These are phyloP conservation scores for Apostichopus japonicus DNA, from an alignment of 35 echinoderm and acorn worm species.

Conservation along the genomic window DNA sequence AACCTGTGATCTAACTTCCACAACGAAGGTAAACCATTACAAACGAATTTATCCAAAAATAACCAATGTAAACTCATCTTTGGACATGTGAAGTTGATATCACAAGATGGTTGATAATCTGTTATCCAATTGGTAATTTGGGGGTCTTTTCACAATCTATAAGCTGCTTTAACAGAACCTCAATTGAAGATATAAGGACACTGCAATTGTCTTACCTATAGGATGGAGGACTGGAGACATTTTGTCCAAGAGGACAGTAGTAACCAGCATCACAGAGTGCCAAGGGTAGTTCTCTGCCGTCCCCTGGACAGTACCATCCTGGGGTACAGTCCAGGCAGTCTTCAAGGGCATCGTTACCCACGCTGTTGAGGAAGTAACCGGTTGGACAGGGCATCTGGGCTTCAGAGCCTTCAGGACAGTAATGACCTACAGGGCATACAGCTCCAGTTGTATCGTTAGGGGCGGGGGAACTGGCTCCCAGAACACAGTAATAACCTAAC, in stretches of 20 bases:
- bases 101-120: too few relatives aligned
- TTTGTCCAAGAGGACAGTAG: conserved; percentile 93
- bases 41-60: too few relatives aligned
- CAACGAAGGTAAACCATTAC: too few relatives aligned
- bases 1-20: too few relatives aligned
- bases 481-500: conserved; percentile 82
- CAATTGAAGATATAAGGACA: too few relatives aligned
- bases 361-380: conserved; percentile 80
- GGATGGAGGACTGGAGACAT: conserved; percentile 77
- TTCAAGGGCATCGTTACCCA: conserved; percentile 70
- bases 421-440: conserved; percentile 90
- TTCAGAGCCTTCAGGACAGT: conserved; percentile 78
- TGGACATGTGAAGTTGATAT: too few relatives aligned
- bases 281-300: conserved; percentile 68
- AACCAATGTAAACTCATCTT: too few relatives aligned
- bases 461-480: conserved; percentile 60
- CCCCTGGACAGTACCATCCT: conserved; percentile 85
- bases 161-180: too few relatives aligned
- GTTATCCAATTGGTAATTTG: too few relatives aligned
- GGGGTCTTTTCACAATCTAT: too few relatives aligned
- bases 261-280: conserved; percentile 83
- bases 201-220: conserved; percentile 71
- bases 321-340: conserved; percentile 85
- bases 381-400: conserved; percentile 74
- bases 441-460: conserved; percentile 82